phyloP scores from a whole-genome alignment of 2,888 invertebrate species.

The Pelosia muscerda region DNA sequence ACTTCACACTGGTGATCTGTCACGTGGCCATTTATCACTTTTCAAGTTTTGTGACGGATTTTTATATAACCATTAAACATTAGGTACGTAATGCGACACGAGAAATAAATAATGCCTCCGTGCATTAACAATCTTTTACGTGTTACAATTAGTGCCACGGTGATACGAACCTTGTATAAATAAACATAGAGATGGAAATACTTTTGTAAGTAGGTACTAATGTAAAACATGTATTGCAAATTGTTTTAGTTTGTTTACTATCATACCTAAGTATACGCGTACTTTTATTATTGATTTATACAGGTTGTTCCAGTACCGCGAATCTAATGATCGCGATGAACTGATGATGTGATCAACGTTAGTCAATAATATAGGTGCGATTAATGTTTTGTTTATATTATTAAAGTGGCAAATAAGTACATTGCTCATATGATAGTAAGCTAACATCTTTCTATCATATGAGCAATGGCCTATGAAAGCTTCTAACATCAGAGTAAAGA shows the following conservation, averaged over 20 bases:
- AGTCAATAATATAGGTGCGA: neutral
- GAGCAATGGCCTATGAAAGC: neutral
- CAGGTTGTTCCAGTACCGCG: neutral
- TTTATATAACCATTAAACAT: neutral
- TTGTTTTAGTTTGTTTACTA: neutral
- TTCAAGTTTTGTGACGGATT: neutral
- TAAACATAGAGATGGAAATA: neutral
- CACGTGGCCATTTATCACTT: neutral
- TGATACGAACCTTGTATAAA: neutral
- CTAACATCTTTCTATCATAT: too few relatives aligned
- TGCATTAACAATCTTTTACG: slow-evolving; percentile 1
- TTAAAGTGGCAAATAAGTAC: neutral
- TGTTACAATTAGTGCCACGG: neutral
- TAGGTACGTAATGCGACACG: neutral
- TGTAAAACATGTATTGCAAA: neutral
- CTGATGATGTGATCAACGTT: neutral
- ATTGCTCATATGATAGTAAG: neutral
- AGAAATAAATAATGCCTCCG: neutral
- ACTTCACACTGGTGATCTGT: slow-evolving; percentile 13
- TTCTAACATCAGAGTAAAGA: neutral
- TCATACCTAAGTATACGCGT: neutral
- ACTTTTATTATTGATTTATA: neutral
- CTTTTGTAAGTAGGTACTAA: neutral
- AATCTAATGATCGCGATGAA: neutral
- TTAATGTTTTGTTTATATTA: neutral